Evolutionary conservation across 2,888 invertebrate genomes (phyloP), one percentile per base, ranked within the genome.

Genomic region (Conus canariensis): DNA sequence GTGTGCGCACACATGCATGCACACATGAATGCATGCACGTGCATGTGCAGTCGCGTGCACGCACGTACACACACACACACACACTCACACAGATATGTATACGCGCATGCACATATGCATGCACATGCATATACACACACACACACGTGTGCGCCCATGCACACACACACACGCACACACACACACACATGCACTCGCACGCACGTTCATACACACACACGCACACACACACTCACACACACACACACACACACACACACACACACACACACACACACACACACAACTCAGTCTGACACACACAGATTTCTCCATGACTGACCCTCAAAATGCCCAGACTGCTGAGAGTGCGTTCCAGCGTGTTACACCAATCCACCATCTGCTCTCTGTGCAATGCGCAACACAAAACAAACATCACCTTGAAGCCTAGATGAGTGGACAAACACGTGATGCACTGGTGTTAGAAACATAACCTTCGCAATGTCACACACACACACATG

Each of bases 291-390:
- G 56, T 56, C 58, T 4, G 5, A 9, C 82, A 82, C 58, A 45
- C 16, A 19, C 82, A 82, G 19, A 82, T 19, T 19, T 8, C 8
- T 19, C 56, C 58, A 83, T n/a, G 7, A 56, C 83, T 87, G 91
- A 94, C 95, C 92, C 92, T 90, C 16, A 94, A 70, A 67, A 94
- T 92, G 59, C 95, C 95, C 86, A 94, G 93, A 88, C 92, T 93
- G 30, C 91, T 89, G 1, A 95, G 91, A 82, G 94, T 93, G 77
- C 92, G 91, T 89, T 95, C 94, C 22, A 95, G 87, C 67, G 92
- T 92, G 91, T 93, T 89, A 85, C 95, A 95, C 95, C 95, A 95
- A 16, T 93, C 94, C 58, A 94, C 85, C 95, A 95, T 95, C 85
- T 93, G 92, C 16, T 92, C 92, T 88, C 95, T 95, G 93, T 4